Evolutionary conservation across 2,113 vertebrate species (phyloP).

Genomic region (Hemicordylus capensis): DNA sequence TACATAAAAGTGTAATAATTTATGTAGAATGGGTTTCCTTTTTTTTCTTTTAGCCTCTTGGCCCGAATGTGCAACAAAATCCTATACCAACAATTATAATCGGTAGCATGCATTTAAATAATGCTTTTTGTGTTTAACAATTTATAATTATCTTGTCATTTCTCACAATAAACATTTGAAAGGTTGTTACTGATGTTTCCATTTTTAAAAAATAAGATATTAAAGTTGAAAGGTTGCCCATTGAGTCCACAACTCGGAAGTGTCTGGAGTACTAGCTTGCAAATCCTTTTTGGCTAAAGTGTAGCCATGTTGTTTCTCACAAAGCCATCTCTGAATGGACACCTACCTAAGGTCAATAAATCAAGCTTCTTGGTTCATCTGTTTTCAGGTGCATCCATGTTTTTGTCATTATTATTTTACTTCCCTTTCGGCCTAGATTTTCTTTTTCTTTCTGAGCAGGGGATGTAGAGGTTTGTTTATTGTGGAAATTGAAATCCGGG

Average conservation of each 20-base stretch:
- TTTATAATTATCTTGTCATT: slow-evolving; percentile 24
- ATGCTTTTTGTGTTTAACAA: slow-evolving; percentile 5
- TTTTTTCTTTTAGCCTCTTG: slow-evolving; percentile 25
- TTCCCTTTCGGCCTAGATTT: background rate
- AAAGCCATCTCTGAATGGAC: background rate
- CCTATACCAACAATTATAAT: slow-evolving; percentile 20
- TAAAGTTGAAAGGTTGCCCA: background rate
- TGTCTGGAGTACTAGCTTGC: background rate
- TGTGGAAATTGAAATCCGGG: background rate
- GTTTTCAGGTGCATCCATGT: background rate
- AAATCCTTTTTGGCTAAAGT: background rate
- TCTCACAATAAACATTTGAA: background rate
- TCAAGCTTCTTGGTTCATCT: background rate
- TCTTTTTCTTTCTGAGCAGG: too few species aligned
- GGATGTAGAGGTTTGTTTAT: background rate
- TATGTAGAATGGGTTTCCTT: slow-evolving; percentile 32
- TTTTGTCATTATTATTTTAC: background rate
- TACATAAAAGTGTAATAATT: slow-evolving; percentile 4
- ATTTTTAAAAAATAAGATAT: background rate
- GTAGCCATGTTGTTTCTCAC: background rate
- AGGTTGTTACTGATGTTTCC: background rate
- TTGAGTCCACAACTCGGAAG: background rate
- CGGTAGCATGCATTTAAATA: slow-evolving; percentile 1
- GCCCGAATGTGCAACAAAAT: background rate
- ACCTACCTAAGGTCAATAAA: background rate